Conservation (phyloP, 2,888 invertebrate genomes). For the Lysandra coridon region DNA sequence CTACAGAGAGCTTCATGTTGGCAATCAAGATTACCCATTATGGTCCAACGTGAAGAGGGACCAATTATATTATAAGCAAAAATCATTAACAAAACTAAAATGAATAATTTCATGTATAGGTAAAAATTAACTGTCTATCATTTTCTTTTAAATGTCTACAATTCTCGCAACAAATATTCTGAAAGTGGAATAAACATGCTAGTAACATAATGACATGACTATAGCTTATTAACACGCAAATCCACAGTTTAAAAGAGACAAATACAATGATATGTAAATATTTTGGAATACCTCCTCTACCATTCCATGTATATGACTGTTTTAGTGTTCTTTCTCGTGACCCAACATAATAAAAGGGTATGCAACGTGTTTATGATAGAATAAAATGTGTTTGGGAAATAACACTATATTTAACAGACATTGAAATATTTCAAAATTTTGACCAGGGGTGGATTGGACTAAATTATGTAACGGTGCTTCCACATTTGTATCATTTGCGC, state of each 20-base stretch:
- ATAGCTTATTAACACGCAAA: slow-evolving; percentile 63
- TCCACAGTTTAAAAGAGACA: slow-evolving; percentile 55
- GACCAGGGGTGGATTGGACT: not conserved
- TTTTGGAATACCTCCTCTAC: slow-evolving; percentile 53
- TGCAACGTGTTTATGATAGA: not conserved
- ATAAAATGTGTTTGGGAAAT: slow-evolving; percentile 4
- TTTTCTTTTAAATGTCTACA: not conserved
- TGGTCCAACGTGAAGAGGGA: no score
- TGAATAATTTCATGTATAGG: no score
- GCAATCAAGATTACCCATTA: no score
- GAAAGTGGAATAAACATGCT: not conserved
- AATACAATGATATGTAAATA: slow-evolving; percentile 70
- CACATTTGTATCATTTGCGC: no score
- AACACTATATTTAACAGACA: not conserved
- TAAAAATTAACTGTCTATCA: no score
- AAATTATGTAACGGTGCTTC: not conserved
- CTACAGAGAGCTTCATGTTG: no score
- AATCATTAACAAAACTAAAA: no score
- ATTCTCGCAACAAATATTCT: not conserved
- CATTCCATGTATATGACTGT: slow-evolving; percentile 65
- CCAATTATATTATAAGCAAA: no score
- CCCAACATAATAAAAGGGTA: slow-evolving; percentile 64
- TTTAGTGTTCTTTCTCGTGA: slow-evolving; percentile 68
- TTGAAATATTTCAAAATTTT: not conserved
- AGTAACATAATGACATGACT: slow-evolving; percentile 59